phyloP scores from a whole-genome alignment of 2,888 invertebrate genomes.

The Lydus trimaculatus region DNA sequence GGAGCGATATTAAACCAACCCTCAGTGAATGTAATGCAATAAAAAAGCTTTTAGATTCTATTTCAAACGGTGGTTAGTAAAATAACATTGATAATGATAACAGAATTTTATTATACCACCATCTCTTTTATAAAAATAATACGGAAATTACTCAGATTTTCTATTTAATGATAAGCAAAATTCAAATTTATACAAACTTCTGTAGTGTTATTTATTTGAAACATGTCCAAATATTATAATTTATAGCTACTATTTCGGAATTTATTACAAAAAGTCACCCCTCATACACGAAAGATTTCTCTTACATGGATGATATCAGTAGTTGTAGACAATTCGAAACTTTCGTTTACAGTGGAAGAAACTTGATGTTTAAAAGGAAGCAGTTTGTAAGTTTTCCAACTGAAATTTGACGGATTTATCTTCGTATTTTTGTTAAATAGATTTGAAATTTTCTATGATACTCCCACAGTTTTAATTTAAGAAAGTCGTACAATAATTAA shows the following conservation, averaged over 20 bases:
- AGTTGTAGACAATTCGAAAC: not conserved
- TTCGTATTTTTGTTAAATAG: not conserved
- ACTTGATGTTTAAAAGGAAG: not conserved
- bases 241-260: not conserved
- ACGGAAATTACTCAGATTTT: not conserved
- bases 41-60: not conserved
- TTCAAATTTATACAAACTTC: no score
- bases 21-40: not conserved
- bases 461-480: not conserved
- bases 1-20: not conserved
- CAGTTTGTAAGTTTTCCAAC: not conserved
- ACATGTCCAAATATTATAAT: no score
- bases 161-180: not conserved
- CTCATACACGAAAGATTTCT: not conserved
- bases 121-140: not conserved
- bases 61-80: not conserved
- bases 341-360: not conserved
- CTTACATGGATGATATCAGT: not conserved
- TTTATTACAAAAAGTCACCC: not conserved
- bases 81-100: no score
- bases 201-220: no score
- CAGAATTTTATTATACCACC: not conserved
- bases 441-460: not conserved
- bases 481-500: constrained; percentile 10
- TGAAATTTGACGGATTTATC: not conserved